Evolutionary conservation across 2,797 vertebrate genomes (phyloP), one percentile per base, ranked within the genome.

Genomic region (Gambelia wislizenii): DNA sequence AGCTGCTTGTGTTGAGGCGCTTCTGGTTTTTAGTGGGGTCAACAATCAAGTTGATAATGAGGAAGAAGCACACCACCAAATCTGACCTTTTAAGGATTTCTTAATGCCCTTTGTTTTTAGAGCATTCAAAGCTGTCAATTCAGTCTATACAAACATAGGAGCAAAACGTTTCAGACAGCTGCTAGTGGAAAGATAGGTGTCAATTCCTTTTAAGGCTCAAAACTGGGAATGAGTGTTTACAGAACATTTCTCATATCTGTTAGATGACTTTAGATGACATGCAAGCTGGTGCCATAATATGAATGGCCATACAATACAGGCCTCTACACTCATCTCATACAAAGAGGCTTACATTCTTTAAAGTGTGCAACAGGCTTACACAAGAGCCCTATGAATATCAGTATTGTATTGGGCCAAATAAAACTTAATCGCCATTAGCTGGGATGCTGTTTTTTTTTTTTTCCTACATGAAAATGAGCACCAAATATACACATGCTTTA

Each of bases 321-420:
- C 75, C 12, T 33, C 64, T 90, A 56, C 67, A 75, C 9, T 87
- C 88, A 76, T 72, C 13, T 49, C 83, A 54, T 25, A 86, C 92
- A 89, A 92, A 88, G 33, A 91, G 27, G 42, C 76, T 90, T 86
- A 90, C 84, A n/a, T 86, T 61, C 39, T 76, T 86, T 88, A 89
- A 91, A 90, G 56, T 20, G 16, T 47, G 56, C 82, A 61, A 86
- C 90, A 27, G 91, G 67, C 1, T 27, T 84, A 64, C 1, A 22
- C 74, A 25, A 88, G 80, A 33, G 76, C 36, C 74, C 72, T 56
- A 80, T 80, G 81, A 87, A 70, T 87, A 72, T 44, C 42, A 30
- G 14, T 70, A 89, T 89, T 86, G 86, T 89, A 81, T 72, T 89
- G 70, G 70, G 44, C 49, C 47, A 87, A 83, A 83, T 72, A 83